Evolutionary conservation across 2,888 invertebrate genomes (phyloP), one percentile per base, ranked within the genome.

Genomic region (Cerceris ruficornis): DNA sequence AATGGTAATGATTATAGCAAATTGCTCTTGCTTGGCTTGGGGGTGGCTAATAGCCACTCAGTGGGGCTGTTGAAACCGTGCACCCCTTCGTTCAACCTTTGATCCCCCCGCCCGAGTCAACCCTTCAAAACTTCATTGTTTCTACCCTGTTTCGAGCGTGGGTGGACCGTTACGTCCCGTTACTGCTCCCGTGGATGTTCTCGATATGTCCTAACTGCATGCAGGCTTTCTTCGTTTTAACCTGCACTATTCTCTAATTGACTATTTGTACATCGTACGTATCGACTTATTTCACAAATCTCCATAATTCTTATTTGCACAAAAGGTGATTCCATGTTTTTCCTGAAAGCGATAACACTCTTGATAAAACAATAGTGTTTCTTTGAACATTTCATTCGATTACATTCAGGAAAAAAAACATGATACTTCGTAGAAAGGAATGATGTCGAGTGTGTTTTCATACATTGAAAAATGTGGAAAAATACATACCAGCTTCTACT

Each of bases 31-130:
- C 86, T 88, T 86, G 86, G 86, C 82, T 87, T 84, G 86, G 86
- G 86, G 88, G 86, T 88, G 89, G 87, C 88, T 91, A 91, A 91
- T 91, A 91, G 91, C 91, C 90, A 91, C 91, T 91, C 91, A 88
- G 88, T 90, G 86, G 88, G 89, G 87, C 88, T 89, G 88, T 90
- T 90, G 88, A 90, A 88, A 87, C 86, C 87, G 77, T 84, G 84
- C 88, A 87, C 88, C 90, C 91, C 90, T 90, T 88, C 84, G 85
- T 83, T 84, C 89, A 87, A 89, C 90, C 90, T 91, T 91, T 91
- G 91, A 91, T 91, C 90, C 91, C 90, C 87, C 88, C 86, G 86
- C 86, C 86, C 87, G 84, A 90, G 88, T 88, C 88, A 90, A 89
- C 88, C 88, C 88, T 89, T 89, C 82, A 86, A 82, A 87, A 87